A percentile compares a stretch with the other conserved stretches of the same genome.
Evolutionary conservation across 1,140 invertebrate genomes (phyloP).

Genomic region (Nephotettix cincticeps): DNA sequence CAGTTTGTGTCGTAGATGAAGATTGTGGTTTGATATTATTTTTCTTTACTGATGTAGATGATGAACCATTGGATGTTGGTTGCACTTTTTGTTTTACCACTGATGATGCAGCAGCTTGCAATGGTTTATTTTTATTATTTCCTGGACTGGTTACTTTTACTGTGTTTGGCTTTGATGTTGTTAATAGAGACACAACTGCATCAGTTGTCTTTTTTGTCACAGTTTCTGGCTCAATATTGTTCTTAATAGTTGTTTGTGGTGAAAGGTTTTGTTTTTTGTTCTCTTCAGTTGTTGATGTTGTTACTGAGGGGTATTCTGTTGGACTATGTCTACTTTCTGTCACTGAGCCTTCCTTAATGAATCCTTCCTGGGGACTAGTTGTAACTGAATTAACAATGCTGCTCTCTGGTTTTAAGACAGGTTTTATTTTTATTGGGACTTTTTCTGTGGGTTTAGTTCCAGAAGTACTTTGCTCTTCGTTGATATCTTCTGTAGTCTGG

Average conservation of each 20-base stretch:
- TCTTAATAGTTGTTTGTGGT: not conserved
- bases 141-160: not conserved
- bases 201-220: not conserved
- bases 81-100: slow-evolving; percentile 11
- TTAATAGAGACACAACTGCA: slow-evolving; percentile 1
- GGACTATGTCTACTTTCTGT: too few species aligned
- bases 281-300: too few species aligned
- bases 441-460: not conserved
- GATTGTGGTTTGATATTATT: slow-evolving; percentile 3
- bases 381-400: slow-evolving; percentile 5
- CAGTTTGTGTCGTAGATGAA: not conserved
- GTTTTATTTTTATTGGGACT: not conserved
- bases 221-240: not conserved
- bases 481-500: slow-evolving; percentile 20
- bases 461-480: not conserved
- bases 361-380: not conserved
- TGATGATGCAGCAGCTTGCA: not conserved
- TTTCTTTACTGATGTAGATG: not conserved
- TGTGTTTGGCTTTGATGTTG: not conserved
- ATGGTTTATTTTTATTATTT: slow-evolving; percentile 1
- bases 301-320: too few species aligned
- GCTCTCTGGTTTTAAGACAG: slow-evolving; percentile 16
- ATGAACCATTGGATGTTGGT: not conserved
- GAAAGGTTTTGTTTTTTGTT: too few species aligned
- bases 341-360: not conserved